Evolutionary conservation across 2,888 invertebrate genomes (phyloP), one percentile per base, ranked within the genome.

Genomic region (Cyaniris semiargus): DNA sequence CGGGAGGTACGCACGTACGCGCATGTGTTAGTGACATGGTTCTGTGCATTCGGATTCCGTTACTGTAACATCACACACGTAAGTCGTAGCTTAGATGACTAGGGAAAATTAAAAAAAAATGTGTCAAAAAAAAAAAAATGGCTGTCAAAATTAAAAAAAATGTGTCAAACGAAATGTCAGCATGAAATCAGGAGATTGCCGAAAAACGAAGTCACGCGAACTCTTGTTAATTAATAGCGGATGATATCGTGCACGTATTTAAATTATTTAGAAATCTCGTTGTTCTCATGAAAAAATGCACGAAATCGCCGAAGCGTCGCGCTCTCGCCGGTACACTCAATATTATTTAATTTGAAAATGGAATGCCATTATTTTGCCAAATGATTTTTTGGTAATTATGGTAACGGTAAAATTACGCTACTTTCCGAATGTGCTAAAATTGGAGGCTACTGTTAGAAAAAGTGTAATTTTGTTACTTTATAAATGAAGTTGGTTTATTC

Each of bases 181-280:
- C 31, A 71, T 58, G 44, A 78, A 76, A 74, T 77, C 78, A 60
- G 48, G 38, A 78, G 79, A 78, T 79, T 78, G 77, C 77, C 76
- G 74, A 78, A 75, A 70, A 79, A 70, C 81, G 76, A 80, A 80
- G 83, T 84, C 88, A 89, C 87, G 89, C 88, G 83, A 86, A 82
- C 85, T 89, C 87, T 91, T 90, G 86, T 86, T 85, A 86, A 86
- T 90, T 90, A 89, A 89, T 87, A 85, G 85, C 85, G 84, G 82
- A 85, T 85, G 82, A 83, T 86, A 85, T 88, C 92, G 91, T 92
- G 92, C 90, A 86, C 87, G 90, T 91, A 93, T 93, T 92, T 91
- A 93, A 92, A 93, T 93, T 90, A 92, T 93, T 93, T 93, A 93
- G 93, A 93, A 93, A 93, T 89, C 91, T 84, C 84, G 53, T 44